Evolutionary conservation across 2,113 vertebrate species (phyloP).

Genomic region (Odontesthes bonariensis): DNA sequence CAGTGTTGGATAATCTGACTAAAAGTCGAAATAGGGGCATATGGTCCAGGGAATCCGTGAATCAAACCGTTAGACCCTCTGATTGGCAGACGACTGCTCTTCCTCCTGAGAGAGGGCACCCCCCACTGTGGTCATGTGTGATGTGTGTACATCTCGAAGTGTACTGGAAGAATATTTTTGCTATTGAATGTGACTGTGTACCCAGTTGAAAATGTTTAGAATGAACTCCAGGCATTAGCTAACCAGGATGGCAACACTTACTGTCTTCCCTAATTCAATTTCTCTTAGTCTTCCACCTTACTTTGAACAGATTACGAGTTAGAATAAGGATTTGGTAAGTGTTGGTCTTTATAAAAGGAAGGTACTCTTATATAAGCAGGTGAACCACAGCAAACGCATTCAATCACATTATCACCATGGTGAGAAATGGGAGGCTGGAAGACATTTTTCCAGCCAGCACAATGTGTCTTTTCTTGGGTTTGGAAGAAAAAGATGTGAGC

Average conservation of each 20-base stretch:
- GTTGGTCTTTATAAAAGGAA: not conserved
- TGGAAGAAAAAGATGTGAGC: conserved; percentile 44
- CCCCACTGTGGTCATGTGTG: no score
- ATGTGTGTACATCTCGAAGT: not conserved
- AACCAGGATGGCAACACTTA: not conserved
- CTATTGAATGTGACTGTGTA: not conserved
- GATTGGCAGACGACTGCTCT: no score
- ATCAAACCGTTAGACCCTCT: no score
- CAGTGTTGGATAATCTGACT: no score
- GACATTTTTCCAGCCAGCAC: conserved; percentile 28
- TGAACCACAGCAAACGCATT: conserved; percentile 24
- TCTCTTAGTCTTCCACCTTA: not conserved
- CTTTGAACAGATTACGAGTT: not conserved
- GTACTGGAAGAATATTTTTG: not conserved
- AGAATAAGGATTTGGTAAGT: not conserved
- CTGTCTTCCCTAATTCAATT: conserved; percentile 4
- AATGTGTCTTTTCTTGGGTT: conserved; percentile 45
- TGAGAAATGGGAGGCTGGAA: conserved; percentile 36
- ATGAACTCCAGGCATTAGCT: not conserved
- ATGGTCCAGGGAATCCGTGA: no score
- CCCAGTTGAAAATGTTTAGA: not conserved
- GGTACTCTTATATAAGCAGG: conserved; percentile 7
- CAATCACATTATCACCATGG: conserved; percentile 62
- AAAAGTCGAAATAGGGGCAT: no score
- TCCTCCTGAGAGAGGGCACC: no score